phyloP scores from a whole-genome alignment of 2,888 invertebrate species.

The Cartodere bifasciata region DNA sequence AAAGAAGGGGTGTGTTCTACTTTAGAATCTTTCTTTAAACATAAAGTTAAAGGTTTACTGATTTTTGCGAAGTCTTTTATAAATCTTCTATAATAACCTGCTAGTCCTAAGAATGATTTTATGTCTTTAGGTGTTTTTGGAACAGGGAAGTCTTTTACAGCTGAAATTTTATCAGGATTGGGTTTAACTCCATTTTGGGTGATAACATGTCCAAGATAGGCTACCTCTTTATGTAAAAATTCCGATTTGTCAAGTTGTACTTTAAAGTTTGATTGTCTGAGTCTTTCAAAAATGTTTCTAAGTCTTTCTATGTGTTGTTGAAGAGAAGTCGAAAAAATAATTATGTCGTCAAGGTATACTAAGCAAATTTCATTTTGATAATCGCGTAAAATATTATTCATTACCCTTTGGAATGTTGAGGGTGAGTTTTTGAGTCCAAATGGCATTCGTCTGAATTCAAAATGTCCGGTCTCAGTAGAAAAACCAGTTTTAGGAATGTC shows the following conservation, averaged over 20 bases:
- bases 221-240: constrained; percentile 19
- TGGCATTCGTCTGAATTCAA: constrained; percentile 16
- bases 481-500: constrained; percentile 29
- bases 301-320: constrained; percentile 14
- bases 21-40: constrained; percentile 15
- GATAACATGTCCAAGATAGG: constrained; percentile 20
- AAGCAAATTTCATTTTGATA: constrained; percentile 16
- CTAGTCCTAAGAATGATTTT: constrained; percentile 21
- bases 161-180: constrained; percentile 15
- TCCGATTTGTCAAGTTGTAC: constrained; percentile 23
- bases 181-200: constrained; percentile 20
- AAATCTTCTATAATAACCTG: constrained; percentile 26
- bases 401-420: constrained; percentile 17
- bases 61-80: constrained; percentile 20
- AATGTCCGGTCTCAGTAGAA: constrained; percentile 16
- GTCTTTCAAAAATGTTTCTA: constrained; percentile 17
- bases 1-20: constrained; percentile 16
- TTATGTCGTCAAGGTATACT: constrained; percentile 24
- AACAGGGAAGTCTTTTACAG: constrained; percentile 15
- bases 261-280: constrained; percentile 17
- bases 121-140: constrained; percentile 15
- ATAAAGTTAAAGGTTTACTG: constrained; percentile 19
- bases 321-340: constrained; percentile 16
- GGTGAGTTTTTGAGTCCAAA: constrained; percentile 19
- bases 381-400: constrained; percentile 16